A percentile compares a stretch with the other conserved stretches of the same genome.
Evolutionary conservation across 2,888 invertebrate species (phyloP).

Genomic region (Epicampocera succincta): DNA sequence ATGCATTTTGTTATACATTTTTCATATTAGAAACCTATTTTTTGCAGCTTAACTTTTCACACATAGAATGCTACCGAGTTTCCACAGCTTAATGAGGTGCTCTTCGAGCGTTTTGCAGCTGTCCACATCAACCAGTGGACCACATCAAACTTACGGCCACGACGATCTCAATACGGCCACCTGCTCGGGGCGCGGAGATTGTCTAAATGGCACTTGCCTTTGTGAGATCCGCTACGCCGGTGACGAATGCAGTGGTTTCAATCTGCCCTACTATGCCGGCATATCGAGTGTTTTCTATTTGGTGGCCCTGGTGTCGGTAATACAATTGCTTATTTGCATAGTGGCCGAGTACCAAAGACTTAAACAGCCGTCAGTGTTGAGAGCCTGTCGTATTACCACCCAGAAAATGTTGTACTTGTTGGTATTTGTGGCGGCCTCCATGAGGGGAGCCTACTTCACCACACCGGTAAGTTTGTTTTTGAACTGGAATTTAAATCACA

Average conservation of each 20-base stretch:
- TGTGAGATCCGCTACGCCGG: conserved; percentile 95
- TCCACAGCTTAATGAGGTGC: conserved; percentile 82
- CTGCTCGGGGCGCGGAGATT: conserved; percentile 95
- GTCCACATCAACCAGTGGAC: conserved; percentile 70
- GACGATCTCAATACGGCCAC: conserved; percentile 76
- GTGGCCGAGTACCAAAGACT: conserved; percentile 91
- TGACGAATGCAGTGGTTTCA: conserved; percentile 90
- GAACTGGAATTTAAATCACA: conserved; percentile 33
- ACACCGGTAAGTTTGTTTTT: conserved; percentile 87
- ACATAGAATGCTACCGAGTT: conserved; percentile 81
- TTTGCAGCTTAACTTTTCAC: conserved; percentile 74
- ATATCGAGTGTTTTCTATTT: conserved; percentile 90
- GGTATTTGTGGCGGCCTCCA: conserved; percentile 91
- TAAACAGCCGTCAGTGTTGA: conserved; percentile 90
- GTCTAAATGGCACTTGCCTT: conserved; percentile 94
- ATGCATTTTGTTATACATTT: too few relatives aligned
- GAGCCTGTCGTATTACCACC: conserved; percentile 93
- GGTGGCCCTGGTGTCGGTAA: conserved; percentile 91
- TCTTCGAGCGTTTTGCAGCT: conserved; percentile 80
- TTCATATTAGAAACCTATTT: not conserved
- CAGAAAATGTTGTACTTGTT: conserved; percentile 94
- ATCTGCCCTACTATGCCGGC: conserved; percentile 89
- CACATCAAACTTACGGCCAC: conserved; percentile 61
- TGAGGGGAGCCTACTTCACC: conserved; percentile 94
- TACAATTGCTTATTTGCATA: conserved; percentile 92